Evolutionary conservation across 2,113 vertebrate species (phyloP), one percentile per base, ranked within the genome.

Genomic region (Gasterosteus nipponicus): DNA sequence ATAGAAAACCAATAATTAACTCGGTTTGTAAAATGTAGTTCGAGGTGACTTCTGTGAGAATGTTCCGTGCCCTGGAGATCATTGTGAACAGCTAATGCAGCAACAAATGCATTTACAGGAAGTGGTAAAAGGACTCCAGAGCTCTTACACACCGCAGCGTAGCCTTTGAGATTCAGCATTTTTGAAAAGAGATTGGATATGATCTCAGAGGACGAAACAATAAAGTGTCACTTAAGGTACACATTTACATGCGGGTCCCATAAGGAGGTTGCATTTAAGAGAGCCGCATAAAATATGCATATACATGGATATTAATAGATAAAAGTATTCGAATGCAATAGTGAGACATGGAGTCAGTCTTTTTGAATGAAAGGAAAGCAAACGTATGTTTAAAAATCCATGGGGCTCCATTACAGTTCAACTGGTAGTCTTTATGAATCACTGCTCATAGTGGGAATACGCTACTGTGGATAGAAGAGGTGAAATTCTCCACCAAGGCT

Each of bases 401-500:
- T 64, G 35, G 29, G 46, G 66, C 9, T 0, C 39, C 38, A 26
- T 78, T 69, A 49, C 16, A 53, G 57, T 56, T 89, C 49, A 63
- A 14, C 67, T 74, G 41, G 5, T 10, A 47, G 22, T 22, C 51
- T 68, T 73, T 82, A 33, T 82, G 76, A 87, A 76, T 90, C 77
- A 74, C 38, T 41, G 49, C 10, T 44, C 49, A 1, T 26, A 58
- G 51, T 61, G 65, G 63, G 54, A 62, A 41, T 26, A 41, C 41
- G 46, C 39, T 29, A 53, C 33, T 14, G 59, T 71, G 73, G 57
- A 80, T 51, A 31, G 15, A 44, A 68, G 18, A 44, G 72, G 26
- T 44, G 31, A 69, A 53, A 42, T 57, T 29, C 65, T 79, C 57
- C 64, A 56, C 47, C 49, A 3, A 73, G 70, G 79, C 64, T 71